Conservation (phyloP, 2,888 invertebrate genomes). For the Caenorhabditis sp. region DNA sequence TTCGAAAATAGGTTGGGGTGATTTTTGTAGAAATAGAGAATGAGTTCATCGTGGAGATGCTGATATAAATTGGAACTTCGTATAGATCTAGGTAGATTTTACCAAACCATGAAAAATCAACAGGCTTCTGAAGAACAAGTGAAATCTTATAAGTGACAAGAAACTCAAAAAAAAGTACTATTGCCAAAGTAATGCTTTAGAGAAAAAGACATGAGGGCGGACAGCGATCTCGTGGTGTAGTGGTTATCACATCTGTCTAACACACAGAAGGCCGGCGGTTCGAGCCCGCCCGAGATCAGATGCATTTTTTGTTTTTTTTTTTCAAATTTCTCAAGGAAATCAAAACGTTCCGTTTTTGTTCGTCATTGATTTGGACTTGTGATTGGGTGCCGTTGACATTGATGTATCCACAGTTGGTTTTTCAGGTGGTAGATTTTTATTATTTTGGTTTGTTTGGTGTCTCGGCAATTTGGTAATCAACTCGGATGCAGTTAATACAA, state of each 20-base stretch:
- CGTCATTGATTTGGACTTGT: constrained; percentile 48
- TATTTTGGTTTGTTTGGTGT: constrained; percentile 61
- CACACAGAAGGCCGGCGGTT: constrained; percentile 62
- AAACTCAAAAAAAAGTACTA: no score
- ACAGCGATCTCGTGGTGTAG: constrained; percentile 11
- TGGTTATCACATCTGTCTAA: constrained; percentile 15
- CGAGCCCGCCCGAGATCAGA: constrained; percentile 66
- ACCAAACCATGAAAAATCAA: no score
- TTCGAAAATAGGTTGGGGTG: no score
- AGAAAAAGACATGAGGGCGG: not conserved
- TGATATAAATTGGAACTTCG: no score
- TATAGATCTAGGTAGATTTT: no score
- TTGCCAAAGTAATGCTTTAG: constrained; percentile 35
- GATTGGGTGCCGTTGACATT: constrained; percentile 62
- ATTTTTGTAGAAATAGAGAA: no score
- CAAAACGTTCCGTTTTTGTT: constrained; percentile 40
- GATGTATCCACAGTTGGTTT: constrained; percentile 65
- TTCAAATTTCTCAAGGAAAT: constrained; percentile 44
- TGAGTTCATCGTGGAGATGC: no score
- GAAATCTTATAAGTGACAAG: no score
- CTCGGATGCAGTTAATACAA: constrained; percentile 35
- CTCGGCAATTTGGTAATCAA: constrained; percentile 53
- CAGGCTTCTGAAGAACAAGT: no score
- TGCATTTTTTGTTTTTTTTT: not conserved
- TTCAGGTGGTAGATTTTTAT: constrained; percentile 61